phyloP scores from a whole-genome alignment of 2,888 invertebrate genomes.

The Rhyacophila evoluta region DNA sequence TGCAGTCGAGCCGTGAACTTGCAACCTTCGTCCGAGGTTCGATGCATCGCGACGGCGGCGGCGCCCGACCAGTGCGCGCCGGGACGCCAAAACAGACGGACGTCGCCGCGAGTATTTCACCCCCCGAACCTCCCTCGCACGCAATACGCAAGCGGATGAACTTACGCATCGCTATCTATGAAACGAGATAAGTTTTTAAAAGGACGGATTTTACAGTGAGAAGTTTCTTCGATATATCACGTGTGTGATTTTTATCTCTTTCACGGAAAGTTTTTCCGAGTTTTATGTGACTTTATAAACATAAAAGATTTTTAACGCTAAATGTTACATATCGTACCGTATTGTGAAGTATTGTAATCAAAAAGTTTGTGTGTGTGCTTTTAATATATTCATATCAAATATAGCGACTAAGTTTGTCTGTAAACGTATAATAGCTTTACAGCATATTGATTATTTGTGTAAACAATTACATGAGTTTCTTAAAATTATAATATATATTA shows the following conservation, averaged over 20 bases:
- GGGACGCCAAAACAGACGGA: slow-evolving; percentile 45
- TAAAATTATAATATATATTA: too few relatives aligned
- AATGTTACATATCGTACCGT: slow-evolving; percentile 13
- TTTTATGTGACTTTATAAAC: slow-evolving; percentile 15
- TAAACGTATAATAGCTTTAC: too few relatives aligned
- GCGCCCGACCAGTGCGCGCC: slow-evolving; percentile 49
- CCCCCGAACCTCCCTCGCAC: background rate
- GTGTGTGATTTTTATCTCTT: slow-evolving; percentile 4
- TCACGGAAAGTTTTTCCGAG: background rate
- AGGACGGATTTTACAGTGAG: background rate
- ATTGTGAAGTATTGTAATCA: background rate
- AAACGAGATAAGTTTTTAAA: slow-evolving; percentile 8
- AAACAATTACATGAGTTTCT: too few relatives aligned
- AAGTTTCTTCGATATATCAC: slow-evolving; percentile 10
- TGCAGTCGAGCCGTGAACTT: slow-evolving; percentile 41
- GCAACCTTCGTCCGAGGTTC: slow-evolving; percentile 25
- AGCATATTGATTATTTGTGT: too few relatives aligned
- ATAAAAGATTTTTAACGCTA: background rate
- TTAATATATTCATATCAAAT: background rate
- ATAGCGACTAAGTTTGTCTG: background rate
- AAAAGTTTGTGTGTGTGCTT: too few relatives aligned
- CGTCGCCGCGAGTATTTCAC: slow-evolving; percentile 31
- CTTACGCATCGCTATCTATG: slow-evolving; percentile 6
- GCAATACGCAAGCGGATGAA: background rate
- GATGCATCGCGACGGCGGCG: slow-evolving; percentile 37